Conservation (phyloP, 2,113 vertebrate genomes). For the rabbit (Oryctolagus cuniculus) region mOryCun1.1 NC_091436.1:6023001-6023500, state of each 20-base stretch:
- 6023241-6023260: neutral
- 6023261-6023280: neutral
- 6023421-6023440: neutral
- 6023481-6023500: no score
- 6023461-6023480: no score
- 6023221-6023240: no score
- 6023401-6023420: neutral
- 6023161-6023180: neutral
- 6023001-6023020: neutral
- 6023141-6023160: neutral
- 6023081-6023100: neutral
- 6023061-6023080: neutral
- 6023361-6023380: constrained; percentile 9
- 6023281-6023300: neutral
- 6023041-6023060: neutral
- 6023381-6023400: neutral
- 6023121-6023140: neutral
- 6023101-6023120: neutral
- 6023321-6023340: neutral
- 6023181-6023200: neutral
- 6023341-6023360: neutral
- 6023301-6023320: neutral
- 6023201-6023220: rapidly evolving
- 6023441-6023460: neutral
- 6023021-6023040: neutral